A percentile compares a stretch with the other conserved stretches of the same genome.
Conservation (phyloP, 2,888 invertebrate genomes). For the Cephus pulcher region DNA sequence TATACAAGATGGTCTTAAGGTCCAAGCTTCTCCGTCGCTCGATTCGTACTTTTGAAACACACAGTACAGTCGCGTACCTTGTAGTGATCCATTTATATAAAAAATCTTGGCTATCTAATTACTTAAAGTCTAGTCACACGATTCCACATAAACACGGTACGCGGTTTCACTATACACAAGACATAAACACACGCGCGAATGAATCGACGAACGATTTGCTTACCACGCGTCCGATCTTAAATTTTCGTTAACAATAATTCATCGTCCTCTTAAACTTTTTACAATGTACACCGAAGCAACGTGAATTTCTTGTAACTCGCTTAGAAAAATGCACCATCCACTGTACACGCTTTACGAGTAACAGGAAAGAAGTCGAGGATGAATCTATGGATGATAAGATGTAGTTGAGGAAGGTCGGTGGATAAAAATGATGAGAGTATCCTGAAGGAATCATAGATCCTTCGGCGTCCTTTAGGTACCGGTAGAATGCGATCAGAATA, state of each 20-base stretch:
- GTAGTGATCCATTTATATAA: not conserved
- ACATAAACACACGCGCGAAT: not conserved
- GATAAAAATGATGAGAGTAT: not conserved
- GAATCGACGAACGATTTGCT: not conserved
- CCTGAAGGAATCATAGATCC: not conserved
- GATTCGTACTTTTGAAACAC: not conserved
- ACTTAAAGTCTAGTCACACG: not conserved
- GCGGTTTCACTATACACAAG: not conserved
- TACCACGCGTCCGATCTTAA: not conserved
- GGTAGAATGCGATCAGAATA: not conserved
- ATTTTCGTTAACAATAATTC: not conserved
- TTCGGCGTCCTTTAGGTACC: not conserved
- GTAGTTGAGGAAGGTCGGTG: not conserved
- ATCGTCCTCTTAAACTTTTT: not conserved
- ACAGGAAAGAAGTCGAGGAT: not conserved
- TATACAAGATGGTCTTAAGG: not conserved
- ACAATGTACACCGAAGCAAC: not conserved
- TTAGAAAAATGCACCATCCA: too few species aligned
- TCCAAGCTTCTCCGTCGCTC: not conserved
- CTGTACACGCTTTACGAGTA: too few species aligned
- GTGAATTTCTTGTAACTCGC: not conserved
- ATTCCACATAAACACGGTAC: not conserved
- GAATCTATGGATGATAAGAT: not conserved
- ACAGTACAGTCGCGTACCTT: not conserved
- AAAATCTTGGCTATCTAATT: not conserved